Conservation (phyloP, 2,888 invertebrate genomes). For the Lepidocyrtoides sp. region DNA sequence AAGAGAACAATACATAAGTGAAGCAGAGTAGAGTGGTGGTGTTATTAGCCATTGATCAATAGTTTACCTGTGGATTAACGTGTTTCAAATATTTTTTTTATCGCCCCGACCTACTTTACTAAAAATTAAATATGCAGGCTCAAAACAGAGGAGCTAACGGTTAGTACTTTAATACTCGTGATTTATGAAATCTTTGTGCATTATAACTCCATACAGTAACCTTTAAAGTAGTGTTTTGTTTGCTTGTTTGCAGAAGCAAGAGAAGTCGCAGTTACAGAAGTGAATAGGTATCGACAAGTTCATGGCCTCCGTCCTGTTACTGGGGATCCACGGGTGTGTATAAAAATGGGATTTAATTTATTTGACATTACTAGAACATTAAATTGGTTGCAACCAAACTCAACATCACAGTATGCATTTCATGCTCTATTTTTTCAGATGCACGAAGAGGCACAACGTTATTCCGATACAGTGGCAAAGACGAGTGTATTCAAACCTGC, state of each 20-base stretch:
- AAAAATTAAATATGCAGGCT: background rate
- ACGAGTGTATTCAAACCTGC: conserved; percentile 21
- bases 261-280: background rate
- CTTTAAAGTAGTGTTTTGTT: background rate
- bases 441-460: conserved; percentile 29
- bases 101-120: too few species aligned
- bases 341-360: background rate
- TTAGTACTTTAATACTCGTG: background rate
- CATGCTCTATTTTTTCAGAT: background rate
- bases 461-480: conserved; percentile 16
- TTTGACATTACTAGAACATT: too few species aligned
- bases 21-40: too few species aligned
- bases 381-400: background rate
- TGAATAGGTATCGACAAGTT: background rate
- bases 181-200: background rate
- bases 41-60: too few species aligned
- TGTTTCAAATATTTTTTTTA: too few species aligned
- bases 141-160: background rate
- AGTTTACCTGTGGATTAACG: too few species aligned
- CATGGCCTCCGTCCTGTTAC: background rate
- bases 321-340: background rate
- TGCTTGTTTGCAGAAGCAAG: background rate
- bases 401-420: background rate
- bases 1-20: too few species aligned
- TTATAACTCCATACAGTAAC: background rate